Evolutionary conservation across 2,888 invertebrate genomes (phyloP).

Genomic region (Rotaria macrura): DNA sequence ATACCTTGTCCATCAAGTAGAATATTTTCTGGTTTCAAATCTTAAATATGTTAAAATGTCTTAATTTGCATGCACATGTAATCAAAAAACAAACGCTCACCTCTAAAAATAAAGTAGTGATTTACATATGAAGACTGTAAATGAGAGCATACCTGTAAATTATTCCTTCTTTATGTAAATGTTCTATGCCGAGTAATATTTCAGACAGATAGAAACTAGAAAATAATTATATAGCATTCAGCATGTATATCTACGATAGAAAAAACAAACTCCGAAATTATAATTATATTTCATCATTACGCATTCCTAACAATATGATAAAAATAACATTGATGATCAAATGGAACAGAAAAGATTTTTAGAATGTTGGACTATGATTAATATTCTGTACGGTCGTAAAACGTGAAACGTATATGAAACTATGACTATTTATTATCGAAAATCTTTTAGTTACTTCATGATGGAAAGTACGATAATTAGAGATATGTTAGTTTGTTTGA

Average conservation of each 20-base stretch:
- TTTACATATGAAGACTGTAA: not conserved
- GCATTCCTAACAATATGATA: too few relatives aligned
- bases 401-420: not conserved
- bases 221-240: constrained; percentile 37
- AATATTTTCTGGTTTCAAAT: constrained; percentile 97
- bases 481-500: too few relatives aligned
- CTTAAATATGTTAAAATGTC: constrained; percentile 45
- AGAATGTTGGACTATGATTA: too few relatives aligned
- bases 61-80: too few relatives aligned
- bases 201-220: constrained; percentile 91
- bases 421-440: too few relatives aligned
- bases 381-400: not conserved
- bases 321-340: too few relatives aligned
- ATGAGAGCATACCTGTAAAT: constrained; percentile 60
- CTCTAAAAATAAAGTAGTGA: constrained; percentile 40
- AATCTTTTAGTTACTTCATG: too few relatives aligned
- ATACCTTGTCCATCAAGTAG: constrained; percentile 68
- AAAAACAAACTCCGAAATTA: too few relatives aligned
- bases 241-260: too few relatives aligned
- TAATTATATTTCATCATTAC: too few relatives aligned
- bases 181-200: constrained; percentile 89
- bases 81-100: not conserved
- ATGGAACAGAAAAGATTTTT: too few relatives aligned
- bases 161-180: constrained; percentile 76
- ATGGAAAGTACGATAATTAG: too few relatives aligned